Conservation (phyloP, 1,140 invertebrate genomes). For the Papilio polytes region DNA sequence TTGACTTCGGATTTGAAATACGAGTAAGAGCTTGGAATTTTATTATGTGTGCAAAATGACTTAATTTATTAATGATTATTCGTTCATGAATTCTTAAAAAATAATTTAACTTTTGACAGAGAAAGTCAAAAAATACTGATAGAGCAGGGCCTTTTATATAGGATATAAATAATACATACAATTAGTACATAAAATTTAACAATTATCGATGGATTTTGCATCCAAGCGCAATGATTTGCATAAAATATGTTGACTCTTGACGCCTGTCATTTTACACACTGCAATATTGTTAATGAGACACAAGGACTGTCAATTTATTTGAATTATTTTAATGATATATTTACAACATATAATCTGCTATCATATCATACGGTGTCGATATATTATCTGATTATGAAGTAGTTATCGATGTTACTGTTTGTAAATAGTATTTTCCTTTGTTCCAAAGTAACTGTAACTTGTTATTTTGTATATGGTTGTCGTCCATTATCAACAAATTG, state of each 20-base stretch:
- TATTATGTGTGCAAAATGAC: slow-evolving; percentile 21
- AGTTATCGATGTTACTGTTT: no score
- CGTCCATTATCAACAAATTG: slow-evolving; percentile 26
- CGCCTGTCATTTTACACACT: slow-evolving; percentile 19
- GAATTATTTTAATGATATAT: background rate
- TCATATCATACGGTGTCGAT: background rate
- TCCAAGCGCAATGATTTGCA: background rate
- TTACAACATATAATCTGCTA: background rate
- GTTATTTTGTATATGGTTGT: background rate
- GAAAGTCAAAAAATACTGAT: no score
- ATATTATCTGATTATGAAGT: background rate
- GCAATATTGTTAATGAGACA: background rate
- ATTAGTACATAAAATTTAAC: background rate
- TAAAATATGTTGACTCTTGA: slow-evolving; percentile 16
- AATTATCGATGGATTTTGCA: slow-evolving; percentile 2
- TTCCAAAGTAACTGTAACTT: background rate
- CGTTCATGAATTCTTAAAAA: background rate
- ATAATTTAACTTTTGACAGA: no score
- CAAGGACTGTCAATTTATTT: background rate
- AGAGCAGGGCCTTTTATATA: background rate
- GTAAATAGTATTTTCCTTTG: background rate
- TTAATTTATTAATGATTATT: slow-evolving; percentile 8
- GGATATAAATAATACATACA: background rate
- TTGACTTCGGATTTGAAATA: slow-evolving; percentile 17
- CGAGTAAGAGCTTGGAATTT: slow-evolving; percentile 7